Evolutionary conservation across 2,888 invertebrate genomes (phyloP).

Genomic region (Eupithecia subfuscata): DNA sequence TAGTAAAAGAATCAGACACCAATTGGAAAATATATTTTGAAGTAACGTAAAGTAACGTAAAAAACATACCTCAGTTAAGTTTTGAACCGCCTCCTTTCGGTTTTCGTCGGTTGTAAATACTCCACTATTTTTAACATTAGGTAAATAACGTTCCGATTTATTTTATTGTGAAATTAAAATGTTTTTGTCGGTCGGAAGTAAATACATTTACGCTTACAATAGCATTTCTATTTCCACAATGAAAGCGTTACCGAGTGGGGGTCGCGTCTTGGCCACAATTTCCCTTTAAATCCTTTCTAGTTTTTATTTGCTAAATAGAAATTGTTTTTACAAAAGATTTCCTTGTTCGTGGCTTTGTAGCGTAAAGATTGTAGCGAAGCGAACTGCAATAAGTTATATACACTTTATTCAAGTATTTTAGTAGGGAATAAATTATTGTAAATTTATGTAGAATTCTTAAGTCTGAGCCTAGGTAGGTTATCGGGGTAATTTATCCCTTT

Average conservation of each 20-base stretch:
- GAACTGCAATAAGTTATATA: constrained; percentile 10
- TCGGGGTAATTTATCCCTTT: neutral
- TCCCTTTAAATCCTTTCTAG: constrained; percentile 15
- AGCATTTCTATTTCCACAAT: constrained; percentile 7
- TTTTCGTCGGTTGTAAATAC: too few relatives aligned
- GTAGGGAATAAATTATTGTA: neutral
- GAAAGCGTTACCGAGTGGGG: constrained; percentile 25
- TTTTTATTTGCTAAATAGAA: constrained; percentile 24
- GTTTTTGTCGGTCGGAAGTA: constrained; percentile 31
- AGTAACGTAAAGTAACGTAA: too few relatives aligned
- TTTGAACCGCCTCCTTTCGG: too few relatives aligned
- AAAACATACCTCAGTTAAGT: too few relatives aligned
- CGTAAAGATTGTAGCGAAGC: constrained; percentile 9
- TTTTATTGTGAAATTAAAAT: neutral
- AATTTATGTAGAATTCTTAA: neutral
- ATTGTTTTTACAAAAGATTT: constrained; percentile 24
- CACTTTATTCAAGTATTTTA: neutral
- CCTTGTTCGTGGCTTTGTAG: constrained; percentile 16
- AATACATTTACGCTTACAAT: neutral
- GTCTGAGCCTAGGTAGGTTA: neutral
- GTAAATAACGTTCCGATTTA: neutral
- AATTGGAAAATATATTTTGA: too few relatives aligned
- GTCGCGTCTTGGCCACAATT: constrained; percentile 47
- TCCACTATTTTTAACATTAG: too few relatives aligned
- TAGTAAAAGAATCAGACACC: too few relatives aligned